Evolutionary conservation across 1,140 invertebrate genomes (phyloP).

Genomic region (Anadara kagoshimensis): DNA sequence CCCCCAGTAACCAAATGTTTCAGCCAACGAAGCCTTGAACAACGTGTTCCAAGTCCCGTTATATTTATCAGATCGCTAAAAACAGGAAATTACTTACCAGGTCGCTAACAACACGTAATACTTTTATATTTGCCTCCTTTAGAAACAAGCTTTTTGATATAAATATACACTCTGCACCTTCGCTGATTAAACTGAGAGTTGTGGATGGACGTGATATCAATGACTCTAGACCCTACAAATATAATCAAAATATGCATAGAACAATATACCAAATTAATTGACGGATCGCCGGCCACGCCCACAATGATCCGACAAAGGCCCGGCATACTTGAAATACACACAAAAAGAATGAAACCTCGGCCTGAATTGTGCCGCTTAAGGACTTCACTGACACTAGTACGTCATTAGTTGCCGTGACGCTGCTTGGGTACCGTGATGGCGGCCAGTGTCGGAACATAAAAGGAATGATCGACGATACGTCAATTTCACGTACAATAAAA

Average conservation of each 20-base stretch:
- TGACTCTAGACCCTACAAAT: conserved; percentile 56
- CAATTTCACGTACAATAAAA: no score
- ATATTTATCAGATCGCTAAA: neutral
- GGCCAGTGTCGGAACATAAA: no score
- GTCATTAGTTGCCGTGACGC: no score
- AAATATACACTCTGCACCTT: conserved; percentile 65
- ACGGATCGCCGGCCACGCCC: no score
- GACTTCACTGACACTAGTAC: no score
- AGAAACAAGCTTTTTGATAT: conserved; percentile 65
- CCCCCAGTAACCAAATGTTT: neutral
- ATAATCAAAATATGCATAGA: neutral
- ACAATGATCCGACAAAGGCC: no score
- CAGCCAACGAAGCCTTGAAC: neutral
- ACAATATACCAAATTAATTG: no score
- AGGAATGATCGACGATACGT: no score
- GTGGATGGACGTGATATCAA: conserved; percentile 48
- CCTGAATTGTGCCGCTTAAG: no score
- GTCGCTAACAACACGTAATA: conserved; percentile 55
- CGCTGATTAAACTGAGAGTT: conserved; percentile 57
- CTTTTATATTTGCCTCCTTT: conserved; percentile 58
- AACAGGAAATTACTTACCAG: conserved; percentile 46
- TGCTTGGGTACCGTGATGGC: no score
- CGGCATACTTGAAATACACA: no score
- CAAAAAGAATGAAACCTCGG: no score
- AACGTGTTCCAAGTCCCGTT: neutral